Conservation (phyloP, 64 coral and sea anemone species). For the Orbicella faveolata region DNA sequence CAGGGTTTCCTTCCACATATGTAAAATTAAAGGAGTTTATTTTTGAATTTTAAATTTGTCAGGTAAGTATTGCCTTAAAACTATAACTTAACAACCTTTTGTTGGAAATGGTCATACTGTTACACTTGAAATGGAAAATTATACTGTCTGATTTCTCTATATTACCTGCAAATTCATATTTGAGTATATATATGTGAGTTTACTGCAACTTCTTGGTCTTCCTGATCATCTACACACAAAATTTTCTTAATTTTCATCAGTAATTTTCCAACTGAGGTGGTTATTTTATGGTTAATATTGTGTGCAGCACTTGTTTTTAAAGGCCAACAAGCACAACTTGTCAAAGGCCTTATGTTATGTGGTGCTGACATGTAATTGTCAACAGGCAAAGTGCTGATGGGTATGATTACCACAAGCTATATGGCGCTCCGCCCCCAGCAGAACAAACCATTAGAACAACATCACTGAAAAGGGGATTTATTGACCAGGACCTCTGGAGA, state of each 20-base stretch:
- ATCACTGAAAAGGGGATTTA: slow-evolving; percentile 12
- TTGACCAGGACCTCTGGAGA: slow-evolving; percentile 60
- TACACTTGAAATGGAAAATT: no score
- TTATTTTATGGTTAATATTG: neutral
- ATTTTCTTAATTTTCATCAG: neutral
- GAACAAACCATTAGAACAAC: neutral
- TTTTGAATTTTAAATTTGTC: neutral
- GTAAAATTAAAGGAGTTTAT: no score
- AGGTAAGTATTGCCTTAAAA: neutral
- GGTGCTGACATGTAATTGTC: slow-evolving; percentile 36
- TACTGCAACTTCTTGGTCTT: no score
- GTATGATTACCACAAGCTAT: slow-evolving; percentile 29
- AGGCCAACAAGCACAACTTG: slow-evolving; percentile 9
- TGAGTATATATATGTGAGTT: no score
- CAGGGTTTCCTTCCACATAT: no score
- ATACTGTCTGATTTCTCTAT: no score
- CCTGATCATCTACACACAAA: no score
- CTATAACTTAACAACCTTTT: neutral
- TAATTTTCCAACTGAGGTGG: neutral
- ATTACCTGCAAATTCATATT: no score
- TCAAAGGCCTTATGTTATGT: slow-evolving; percentile 15
- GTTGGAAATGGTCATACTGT: neutral
- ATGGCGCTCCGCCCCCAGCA: neutral
- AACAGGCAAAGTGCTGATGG: slow-evolving; percentile 29
- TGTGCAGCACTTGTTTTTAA: neutral